Evolutionary conservation across 2,888 invertebrate species (phyloP), one percentile per base, ranked within the genome.

Genomic region (Ametastegia equiseti): DNA sequence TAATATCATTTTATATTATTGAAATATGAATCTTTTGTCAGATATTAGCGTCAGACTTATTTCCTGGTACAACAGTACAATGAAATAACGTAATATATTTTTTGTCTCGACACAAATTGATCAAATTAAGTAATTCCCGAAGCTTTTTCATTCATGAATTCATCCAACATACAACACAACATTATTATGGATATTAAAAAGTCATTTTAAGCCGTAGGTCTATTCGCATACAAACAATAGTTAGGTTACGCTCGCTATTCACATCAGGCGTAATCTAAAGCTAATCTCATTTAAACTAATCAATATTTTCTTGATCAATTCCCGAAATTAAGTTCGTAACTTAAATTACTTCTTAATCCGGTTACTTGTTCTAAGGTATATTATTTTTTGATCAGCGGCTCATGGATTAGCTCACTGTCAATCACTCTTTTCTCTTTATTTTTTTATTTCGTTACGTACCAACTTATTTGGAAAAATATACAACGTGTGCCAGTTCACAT

Each of bases 161-260:
- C 9, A n/a, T 39, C 39, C 36, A 65, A 65, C 39, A 67, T 39
- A 39, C 67, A 36, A 9, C 36, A 39, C n/a, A 15, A 54, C n/a
- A 54, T 15, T 54, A n/a, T 67, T 67, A 39, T n/a, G 39, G 1
- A 36, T 67, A 67, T 67, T 67, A 36, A 36, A 67, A 39, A 39
- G 36, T 67, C 36, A 67, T 39, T 39, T 39, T 39, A 42, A 39
- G 39, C 36, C 67, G 3, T 67, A 39, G 39, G 5, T 39, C 11
- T 67, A 4, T 19, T 67, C 36, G 19, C 39, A 4, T 39, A 39
- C 42, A 67, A 39, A 39, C 19, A 1, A 7, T 36, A 36, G 23
- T 4, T 67, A 39, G 5, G n/a, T n/a, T 39, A 67, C 67, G 42
- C 67, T 15, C 6, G 6, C 30, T 67, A 19, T 42, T 39, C 23